Evolutionary conservation across 2,888 invertebrate species (phyloP), one percentile per base, ranked within the genome.

Genomic region (Heteromyza rotundicornis): DNA sequence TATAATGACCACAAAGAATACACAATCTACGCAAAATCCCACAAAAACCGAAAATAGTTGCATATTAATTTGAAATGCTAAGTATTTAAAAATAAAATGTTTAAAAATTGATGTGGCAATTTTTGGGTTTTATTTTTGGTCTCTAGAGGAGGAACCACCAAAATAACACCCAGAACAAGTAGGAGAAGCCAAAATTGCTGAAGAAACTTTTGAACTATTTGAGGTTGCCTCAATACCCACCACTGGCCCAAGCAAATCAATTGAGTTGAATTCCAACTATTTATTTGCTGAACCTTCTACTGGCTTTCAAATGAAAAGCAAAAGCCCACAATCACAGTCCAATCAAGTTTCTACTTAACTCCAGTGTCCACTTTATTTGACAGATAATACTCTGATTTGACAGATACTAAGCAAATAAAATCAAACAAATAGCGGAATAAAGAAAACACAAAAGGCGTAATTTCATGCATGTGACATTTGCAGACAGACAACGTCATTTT

Each of bases 61-160:
- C 47, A 47, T 19, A 47, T 47, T 19, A 19, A 19, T 47, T 40
- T 3, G 19, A 47, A 19, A 47, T 19, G 20, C 2, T 19, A 47
- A 14, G n/a, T 7, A 10, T 47, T 47, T 47, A 47, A 19, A 47
- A 47, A 47, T 47, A 47, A 47, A 47, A 5, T 10, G 5, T 40
- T 40, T 27, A 27, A 40, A n/a, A 40, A n/a, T 40, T 40, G 40
- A 40, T 40, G 5, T 40, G 16, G 40, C 40, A 40, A 40, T n/a
- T 40, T 44, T n/a, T 54, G 54, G n/a, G n/a, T 20, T n/a, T 44
- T 44, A 44, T 22, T 47, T 56, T 24, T 56, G 56, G 23, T 53
- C 14, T 10, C 2, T 22, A 52, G 12, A 16, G 17, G n/a, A 58
- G 36, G 16, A 40, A 17, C 24, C 5, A 27, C 27, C 2, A n/a